Conservation (phyloP, 2,888 invertebrate species). For the Teinopalpus imperialis region DNA sequence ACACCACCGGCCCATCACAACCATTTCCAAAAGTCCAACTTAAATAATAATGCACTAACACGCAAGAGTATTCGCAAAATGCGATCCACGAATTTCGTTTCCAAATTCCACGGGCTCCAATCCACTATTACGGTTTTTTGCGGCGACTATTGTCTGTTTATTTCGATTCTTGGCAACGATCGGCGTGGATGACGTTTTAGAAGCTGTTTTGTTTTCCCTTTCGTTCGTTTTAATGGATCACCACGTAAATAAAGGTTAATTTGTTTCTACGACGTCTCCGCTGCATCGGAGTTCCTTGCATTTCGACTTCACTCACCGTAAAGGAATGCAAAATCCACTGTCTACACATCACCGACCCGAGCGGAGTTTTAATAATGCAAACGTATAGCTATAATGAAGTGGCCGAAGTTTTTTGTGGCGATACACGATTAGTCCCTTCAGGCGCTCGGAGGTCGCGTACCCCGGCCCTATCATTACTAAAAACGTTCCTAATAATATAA, state of each 20-base stretch:
- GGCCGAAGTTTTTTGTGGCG: conserved; percentile 67
- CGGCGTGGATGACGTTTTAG: conserved; percentile 37
- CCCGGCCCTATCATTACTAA: conserved; percentile 75
- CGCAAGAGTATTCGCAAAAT: conserved; percentile 79
- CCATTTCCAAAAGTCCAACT: conserved; percentile 72
- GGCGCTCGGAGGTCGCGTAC: conserved; percentile 66
- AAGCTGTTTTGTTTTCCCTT: conserved; percentile 33
- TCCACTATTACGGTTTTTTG: conserved; percentile 59
- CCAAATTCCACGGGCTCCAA: conserved; percentile 65
- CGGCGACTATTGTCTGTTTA: conserved; percentile 69
- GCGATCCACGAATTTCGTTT: conserved; percentile 78
- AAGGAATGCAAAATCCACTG: conserved; percentile 61
- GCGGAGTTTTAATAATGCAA: conserved; percentile 44
- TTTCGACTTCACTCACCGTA: conserved; percentile 46
- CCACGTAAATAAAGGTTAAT: conserved; percentile 45
- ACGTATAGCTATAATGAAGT: conserved; percentile 67
- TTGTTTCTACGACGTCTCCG: conserved; percentile 43
- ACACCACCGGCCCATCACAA: conserved; percentile 60
- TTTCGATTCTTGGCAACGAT: conserved; percentile 54
- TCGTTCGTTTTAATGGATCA: conserved; percentile 40
- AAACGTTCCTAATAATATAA: conserved; percentile 80
- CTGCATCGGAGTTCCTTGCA: conserved; percentile 28
- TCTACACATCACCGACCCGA: conserved; percentile 36
- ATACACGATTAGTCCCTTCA: conserved; percentile 64
- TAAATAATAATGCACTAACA: conserved; percentile 82